Evolutionary conservation across 1,140 invertebrate species (phyloP).

Genomic region (Drosophila lacertosa): DNA sequence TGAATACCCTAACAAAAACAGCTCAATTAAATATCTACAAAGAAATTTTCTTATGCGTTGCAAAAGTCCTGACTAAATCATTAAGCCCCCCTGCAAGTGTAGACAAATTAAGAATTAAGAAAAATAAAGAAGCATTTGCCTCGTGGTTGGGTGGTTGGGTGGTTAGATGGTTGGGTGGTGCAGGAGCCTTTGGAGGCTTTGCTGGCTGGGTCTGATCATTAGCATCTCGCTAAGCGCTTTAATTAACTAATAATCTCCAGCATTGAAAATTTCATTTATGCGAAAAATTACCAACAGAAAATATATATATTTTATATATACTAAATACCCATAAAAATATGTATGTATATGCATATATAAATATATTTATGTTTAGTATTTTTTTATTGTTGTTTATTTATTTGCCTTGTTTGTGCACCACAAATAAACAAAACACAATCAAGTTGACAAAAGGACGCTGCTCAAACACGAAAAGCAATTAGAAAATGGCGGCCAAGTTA

Average conservation of each 20-base stretch:
- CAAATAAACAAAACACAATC: conserved; percentile 65
- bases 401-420: not conserved
- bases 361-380: not conserved
- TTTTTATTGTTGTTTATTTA: not conserved
- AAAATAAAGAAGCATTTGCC: not conserved
- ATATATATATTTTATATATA: too few relatives aligned
- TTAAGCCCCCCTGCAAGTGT: not conserved
- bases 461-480: conserved; percentile 75
- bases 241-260: conserved; percentile 52
- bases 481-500: conserved; percentile 77
- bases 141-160: not conserved
- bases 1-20: too few relatives aligned
- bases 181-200: too few relatives aligned
- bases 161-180: not conserved
- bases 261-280: conserved; percentile 20
- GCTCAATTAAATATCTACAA: too few relatives aligned
- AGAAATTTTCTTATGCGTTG: too few relatives aligned
- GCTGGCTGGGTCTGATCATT: conserved; percentile 9
- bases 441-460: conserved; percentile 73
- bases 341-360: not conserved
- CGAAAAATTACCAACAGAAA: not conserved
- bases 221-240: conserved; percentile 35
- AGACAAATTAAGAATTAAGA: too few relatives aligned
- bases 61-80: too few relatives aligned
- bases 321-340: not conserved